Base-by-base conservation (phyloP, 2,888 invertebrate genomes). In the Gonocerus acuteangulatus region DNA sequence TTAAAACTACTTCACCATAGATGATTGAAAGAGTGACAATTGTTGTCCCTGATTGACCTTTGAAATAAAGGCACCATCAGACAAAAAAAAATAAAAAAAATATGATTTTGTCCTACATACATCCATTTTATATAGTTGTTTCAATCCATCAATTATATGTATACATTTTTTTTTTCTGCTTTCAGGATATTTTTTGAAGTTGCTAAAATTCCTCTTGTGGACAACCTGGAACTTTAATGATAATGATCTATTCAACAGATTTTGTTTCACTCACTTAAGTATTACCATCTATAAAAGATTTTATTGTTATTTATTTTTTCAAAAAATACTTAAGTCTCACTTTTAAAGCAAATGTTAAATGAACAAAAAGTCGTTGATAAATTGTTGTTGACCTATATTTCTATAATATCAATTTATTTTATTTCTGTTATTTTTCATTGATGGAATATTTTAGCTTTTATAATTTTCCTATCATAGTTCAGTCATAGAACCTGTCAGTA, bases 101-200 rank as follows among this genome's bases (percentile, higher is more conserved):
- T n/a, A n/a, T n/a, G n/a, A n/a, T n/a, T n/a, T n/a, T n/a, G n/a
- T n/a, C n/a, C n/a, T n/a, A n/a, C n/a, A n/a, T n/a, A n/a, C n/a
- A n/a, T n/a, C n/a, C n/a, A n/a, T 13, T 13, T 39, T 32, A 9
- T 39, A n/a, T n/a, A 13, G 39, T 13, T 9, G 4, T 39, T 39
- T 9, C 4, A 39, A 39, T 9, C n/a, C n/a, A 15, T 52, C 36
- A 4, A 21, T 18, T 11, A 21, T 36, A 48, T 49, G 11, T 11
- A 27, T 54, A 39, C 3, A 9, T 13, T 39, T 9, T 9, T 45
- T 36, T 7, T 42, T 7, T 62, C 68, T 64, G 66, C 65, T 76
- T 77, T 57, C 73, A 82, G 82, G 70, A 88, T 94, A 73, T 95
- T 95, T 78, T 91, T 88, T 73, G 89, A 91, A 79, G 94, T 94